Conservation (phyloP, 2,797 vertebrate genomes). For the Rhinophrynus dorsalis region DNA sequence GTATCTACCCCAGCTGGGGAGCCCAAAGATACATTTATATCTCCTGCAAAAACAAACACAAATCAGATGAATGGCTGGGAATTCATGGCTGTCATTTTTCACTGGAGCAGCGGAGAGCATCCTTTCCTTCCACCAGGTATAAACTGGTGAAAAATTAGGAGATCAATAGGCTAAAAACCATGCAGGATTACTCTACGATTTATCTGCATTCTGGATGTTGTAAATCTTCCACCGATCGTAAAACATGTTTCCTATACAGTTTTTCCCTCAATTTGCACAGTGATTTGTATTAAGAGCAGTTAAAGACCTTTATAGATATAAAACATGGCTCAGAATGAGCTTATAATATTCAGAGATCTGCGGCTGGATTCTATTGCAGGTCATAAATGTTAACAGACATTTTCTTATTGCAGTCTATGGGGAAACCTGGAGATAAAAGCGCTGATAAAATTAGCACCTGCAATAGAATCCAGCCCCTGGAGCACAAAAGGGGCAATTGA, state of each 20-base stretch:
- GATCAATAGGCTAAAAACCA: constrained; percentile 39
- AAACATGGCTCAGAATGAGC: neutral
- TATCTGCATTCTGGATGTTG: constrained; percentile 15
- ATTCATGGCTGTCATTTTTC: constrained; percentile 33
- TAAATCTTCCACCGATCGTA: constrained; percentile 3
- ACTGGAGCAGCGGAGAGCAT: constrained; percentile 4
- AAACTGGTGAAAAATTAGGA: constrained; percentile 38
- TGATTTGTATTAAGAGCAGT: neutral
- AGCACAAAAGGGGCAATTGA: too few species aligned
- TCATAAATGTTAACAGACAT: too few species aligned
- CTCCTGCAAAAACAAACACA: constrained; percentile 46
- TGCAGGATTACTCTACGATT: constrained; percentile 25
- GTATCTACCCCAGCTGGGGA: constrained; percentile 43
- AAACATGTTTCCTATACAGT: constrained; percentile 23
- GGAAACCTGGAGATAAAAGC: too few species aligned
- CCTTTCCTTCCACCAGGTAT: constrained; percentile 28
- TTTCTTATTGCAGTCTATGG: too few species aligned
- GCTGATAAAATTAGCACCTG: too few species aligned
- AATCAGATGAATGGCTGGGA: constrained; percentile 41
- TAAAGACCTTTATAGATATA: neutral
- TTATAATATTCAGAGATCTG: too few species aligned
- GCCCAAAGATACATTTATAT: constrained; percentile 34
- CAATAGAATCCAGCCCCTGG: too few species aligned
- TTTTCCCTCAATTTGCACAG: constrained; percentile 6
- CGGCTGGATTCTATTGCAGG: too few species aligned